Base-by-base conservation (phyloP, 2,797 vertebrate species). In the Holocentrus rufus region DNA sequence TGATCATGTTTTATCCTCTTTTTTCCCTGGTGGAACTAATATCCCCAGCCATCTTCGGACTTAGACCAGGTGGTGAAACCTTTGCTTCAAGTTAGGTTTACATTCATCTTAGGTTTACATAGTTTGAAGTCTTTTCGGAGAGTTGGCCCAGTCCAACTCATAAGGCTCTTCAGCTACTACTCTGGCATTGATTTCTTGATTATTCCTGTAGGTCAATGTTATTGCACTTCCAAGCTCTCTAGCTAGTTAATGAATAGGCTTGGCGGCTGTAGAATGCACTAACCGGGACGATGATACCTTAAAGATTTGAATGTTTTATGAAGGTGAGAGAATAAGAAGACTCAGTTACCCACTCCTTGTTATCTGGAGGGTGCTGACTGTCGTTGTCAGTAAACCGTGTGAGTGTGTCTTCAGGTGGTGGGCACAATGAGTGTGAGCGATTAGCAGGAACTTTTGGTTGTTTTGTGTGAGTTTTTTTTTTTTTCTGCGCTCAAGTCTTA, bases 201-300 rank as follows among this genome's bases (percentile, higher is more conserved):
- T 76, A 56, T 75, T 65, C 9, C 15, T 83, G 34, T 76, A 79
- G 23, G 65, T 79, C 64, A 74, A 39, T 7, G 7, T 57, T 34
- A 71, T 77, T 83, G 82, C 83, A 86, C 85, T 84, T 80, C 56
- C 44, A 7, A 66, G 58, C 54, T 76, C 79, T 58, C 7, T 73
- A 56, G 74, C 46, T n/a, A 55, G 78, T 76, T 61, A 42, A 74
- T 66, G 55, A 57, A n/a, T 31, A 39, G 17, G 30, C 2, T 65
- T 14, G 34, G 60, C 49, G 31, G 55, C 42, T 79, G 60, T 61
- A 72, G 27, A 82, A 84, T 76, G 85, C 76, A 85, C 80, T 84
- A 74, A 86, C 50, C 42, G 9, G 53, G 50, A 36, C 13, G 3
- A 39, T 50, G 46, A n/a, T 34, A 59, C 47, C 6, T 61, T 34